These are phyloP conservation scores for Phrynocephalus versicolor DNA, from an alignment of 2,113 vertebrate species.

Conservation along the genomic window DNA sequence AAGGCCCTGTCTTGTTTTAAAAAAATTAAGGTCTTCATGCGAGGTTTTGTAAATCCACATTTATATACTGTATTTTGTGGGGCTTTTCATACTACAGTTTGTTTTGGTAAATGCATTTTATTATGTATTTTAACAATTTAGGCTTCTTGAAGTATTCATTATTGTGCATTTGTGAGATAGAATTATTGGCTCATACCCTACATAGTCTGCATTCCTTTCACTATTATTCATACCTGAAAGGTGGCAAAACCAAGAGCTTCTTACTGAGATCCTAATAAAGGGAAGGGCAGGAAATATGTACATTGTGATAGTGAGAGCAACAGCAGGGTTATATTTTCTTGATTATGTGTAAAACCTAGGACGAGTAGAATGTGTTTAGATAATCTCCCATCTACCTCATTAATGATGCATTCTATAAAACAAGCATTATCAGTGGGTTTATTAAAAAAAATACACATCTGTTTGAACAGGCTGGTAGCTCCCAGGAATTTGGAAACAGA, in stretches of 20 bases:
- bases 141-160: background rate
- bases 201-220: background rate
- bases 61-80: background rate
- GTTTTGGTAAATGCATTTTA: background rate
- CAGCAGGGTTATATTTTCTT: background rate
- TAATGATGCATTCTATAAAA: no score
- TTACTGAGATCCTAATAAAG: background rate
- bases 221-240: background rate
- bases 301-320: background rate
- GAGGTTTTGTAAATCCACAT: background rate
- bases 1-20: background rate
- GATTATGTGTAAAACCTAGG: background rate
- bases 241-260: background rate
- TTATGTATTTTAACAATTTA: background rate
- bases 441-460: background rate
- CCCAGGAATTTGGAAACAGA: background rate
- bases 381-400: background rate
- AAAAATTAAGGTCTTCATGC: background rate
- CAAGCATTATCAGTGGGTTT: background rate
- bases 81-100: background rate
- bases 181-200: background rate
- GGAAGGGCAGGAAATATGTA: background rate
- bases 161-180: background rate
- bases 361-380: background rate
- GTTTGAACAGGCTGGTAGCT: background rate